Percentiles rank a stretch among this genome's conserved stretches.
phyloP scores from a whole-genome alignment of 1,140 invertebrate species.

The Eueides isabella region DNA sequence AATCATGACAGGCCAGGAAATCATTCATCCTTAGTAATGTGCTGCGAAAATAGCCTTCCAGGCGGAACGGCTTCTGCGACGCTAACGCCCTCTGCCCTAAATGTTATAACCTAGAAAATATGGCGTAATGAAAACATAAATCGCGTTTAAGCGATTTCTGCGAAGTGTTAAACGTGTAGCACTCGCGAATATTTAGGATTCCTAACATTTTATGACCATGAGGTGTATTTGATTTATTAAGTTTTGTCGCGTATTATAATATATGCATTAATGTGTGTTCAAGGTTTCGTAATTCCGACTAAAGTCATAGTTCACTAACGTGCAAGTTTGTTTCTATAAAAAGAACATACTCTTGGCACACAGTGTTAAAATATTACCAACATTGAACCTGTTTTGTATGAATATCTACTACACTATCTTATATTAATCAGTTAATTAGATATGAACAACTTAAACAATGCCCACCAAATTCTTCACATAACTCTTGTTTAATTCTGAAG shows the following conservation, averaged over 20 bases:
- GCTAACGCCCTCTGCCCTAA: conserved; percentile 68
- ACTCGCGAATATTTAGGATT: conserved; percentile 47
- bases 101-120: conserved; percentile 70
- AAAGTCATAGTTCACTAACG: conserved; percentile 30
- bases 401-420: neutral
- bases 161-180: conserved; percentile 46
- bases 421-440: conserved; percentile 6
- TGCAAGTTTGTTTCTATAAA: neutral
- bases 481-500: conserved; percentile 56
- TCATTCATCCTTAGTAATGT: conserved; percentile 80
- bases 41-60: conserved; percentile 80
- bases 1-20: conserved; percentile 77
- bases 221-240: conserved; percentile 39
- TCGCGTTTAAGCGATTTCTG: conserved; percentile 51
- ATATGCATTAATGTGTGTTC: conserved; percentile 22
- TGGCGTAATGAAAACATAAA: conserved; percentile 69
- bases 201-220: conserved; percentile 28
- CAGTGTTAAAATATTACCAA: neutral
- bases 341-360: neutral
- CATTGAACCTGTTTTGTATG: neutral
- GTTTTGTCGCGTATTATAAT: conserved; percentile 37
- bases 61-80: conserved; percentile 57
- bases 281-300: conserved; percentile 27
- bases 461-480: conserved; percentile 46
- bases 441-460: neutral